Percentiles rank a stretch among this genome's conserved stretches.
Conservation (phyloP, 2,113 vertebrate species). For the Cygnus atratus region DNA sequence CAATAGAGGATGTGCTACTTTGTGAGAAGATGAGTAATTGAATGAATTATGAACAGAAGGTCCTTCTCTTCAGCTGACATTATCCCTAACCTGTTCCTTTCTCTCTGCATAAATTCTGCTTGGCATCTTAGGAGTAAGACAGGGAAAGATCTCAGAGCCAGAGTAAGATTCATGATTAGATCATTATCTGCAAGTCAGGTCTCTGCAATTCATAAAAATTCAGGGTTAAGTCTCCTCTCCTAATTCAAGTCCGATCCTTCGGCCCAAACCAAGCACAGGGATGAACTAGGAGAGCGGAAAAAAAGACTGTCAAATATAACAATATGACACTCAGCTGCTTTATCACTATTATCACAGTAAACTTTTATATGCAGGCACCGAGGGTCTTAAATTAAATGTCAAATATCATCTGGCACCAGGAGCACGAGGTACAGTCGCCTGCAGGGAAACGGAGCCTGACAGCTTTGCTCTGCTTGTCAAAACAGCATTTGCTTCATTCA, state of each 20-base stretch:
- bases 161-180: not conserved
- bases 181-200: not conserved
- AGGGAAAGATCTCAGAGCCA: not conserved
- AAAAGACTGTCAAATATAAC: constrained; percentile 44
- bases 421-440: constrained; percentile 10
- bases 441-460: not conserved
- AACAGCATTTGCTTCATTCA: not conserved
- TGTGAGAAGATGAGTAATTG: not conserved
- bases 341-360: constrained; percentile 36
- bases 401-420: constrained; percentile 53
- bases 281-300: not conserved
- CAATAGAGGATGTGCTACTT: not conserved
- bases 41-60: not conserved
- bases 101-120: not conserved
- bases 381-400: constrained; percentile 72
- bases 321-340: constrained; percentile 23
- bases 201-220: not conserved
- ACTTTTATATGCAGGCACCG: constrained; percentile 40
- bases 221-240: not conserved
- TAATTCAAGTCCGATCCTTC: constrained; percentile 3
- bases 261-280: not conserved
- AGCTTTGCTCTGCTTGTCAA: constrained; percentile 34
- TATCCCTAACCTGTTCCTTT: not conserved
- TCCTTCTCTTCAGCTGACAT: not conserved
- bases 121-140: not conserved